These are phyloP conservation scores for Hyposmocoma kahamanoa DNA, from an alignment of 1,140 invertebrate genomes.

Conservation along the genomic window DNA sequence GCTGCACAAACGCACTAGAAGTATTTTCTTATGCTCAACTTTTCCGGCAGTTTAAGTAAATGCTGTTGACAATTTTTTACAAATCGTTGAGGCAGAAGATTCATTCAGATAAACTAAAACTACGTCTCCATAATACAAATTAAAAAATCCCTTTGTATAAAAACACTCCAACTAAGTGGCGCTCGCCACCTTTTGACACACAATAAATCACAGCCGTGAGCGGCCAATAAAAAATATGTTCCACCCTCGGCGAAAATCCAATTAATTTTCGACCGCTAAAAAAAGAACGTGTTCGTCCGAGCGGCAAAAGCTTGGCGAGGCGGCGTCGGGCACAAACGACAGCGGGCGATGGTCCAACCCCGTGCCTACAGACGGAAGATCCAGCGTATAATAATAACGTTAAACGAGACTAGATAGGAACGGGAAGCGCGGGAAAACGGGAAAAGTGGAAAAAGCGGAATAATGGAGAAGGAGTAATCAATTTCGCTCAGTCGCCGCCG, in stretches of 20 bases:
- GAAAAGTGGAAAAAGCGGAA: conserved; percentile 70
- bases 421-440: conserved; percentile 50
- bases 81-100: no score
- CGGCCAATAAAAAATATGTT: conserved; percentile 72
- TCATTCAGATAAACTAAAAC: conserved; percentile 20
- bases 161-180: conserved; percentile 62
- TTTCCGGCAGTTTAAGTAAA: no score
- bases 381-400: conserved; percentile 55
- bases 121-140: conserved; percentile 5
- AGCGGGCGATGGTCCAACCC: conserved; percentile 17
- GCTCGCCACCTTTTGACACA: conserved; percentile 69
- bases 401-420: conserved; percentile 64
- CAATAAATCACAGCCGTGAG: conserved; percentile 67
- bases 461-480: conserved; percentile 72
- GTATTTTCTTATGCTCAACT: no score
- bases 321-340: conserved; percentile 12
- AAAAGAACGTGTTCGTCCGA: conserved; percentile 57
- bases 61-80: no score
- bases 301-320: conserved; percentile 42
- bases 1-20: conserved; percentile 17
- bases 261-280: conserved; percentile 70
- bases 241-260: conserved; percentile 69
- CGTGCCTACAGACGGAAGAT: conserved; percentile 19
- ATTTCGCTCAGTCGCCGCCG: conserved; percentile 67
- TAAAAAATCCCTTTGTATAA: conserved; percentile 42